Evolutionary conservation across 2,888 invertebrate genomes (phyloP).

Genomic region (Tinea pellionella): DNA sequence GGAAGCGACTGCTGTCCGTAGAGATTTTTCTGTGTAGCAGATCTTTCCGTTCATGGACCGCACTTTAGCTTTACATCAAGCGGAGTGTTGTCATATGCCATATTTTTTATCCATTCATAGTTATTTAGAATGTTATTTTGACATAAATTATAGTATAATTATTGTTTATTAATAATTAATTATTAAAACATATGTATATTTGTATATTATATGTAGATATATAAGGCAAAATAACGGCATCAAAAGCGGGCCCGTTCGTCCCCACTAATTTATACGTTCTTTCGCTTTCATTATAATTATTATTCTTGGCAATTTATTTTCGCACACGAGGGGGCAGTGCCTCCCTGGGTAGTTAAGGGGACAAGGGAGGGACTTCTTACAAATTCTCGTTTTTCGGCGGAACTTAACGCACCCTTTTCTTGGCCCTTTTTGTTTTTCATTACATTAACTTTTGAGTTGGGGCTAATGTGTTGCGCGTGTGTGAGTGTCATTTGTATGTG

Average conservation of each 20-base stretch:
- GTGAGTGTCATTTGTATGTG: constrained; percentile 44
- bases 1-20: too few species aligned
- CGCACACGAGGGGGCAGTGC: constrained; percentile 65
- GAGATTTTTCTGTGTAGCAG: too few species aligned
- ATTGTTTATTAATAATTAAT: too few species aligned
- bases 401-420: constrained; percentile 70
- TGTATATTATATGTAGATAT: background rate
- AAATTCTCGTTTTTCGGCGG: constrained; percentile 69
- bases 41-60: too few species aligned
- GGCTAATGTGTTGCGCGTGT: constrained; percentile 59
- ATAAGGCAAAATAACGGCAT: background rate
- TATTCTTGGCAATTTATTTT: constrained; percentile 71
- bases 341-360: constrained; percentile 30
- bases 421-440: constrained; percentile 71
- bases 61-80: too few species aligned
- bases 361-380: constrained; percentile 56
- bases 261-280: constrained; percentile 71
- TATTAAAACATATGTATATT: too few species aligned
- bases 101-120: too few species aligned
- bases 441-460: constrained; percentile 68
- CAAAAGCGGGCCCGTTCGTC: constrained; percentile 30
- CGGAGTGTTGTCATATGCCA: too few species aligned
- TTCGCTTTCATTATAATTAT: constrained; percentile 71
- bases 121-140: too few species aligned
- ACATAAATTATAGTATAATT: too few species aligned